Percentiles rank a stretch among this genome's conserved stretches.
Conservation (phyloP, 2,797 vertebrate genomes). For the Enteromius trimaculatus region DNA sequence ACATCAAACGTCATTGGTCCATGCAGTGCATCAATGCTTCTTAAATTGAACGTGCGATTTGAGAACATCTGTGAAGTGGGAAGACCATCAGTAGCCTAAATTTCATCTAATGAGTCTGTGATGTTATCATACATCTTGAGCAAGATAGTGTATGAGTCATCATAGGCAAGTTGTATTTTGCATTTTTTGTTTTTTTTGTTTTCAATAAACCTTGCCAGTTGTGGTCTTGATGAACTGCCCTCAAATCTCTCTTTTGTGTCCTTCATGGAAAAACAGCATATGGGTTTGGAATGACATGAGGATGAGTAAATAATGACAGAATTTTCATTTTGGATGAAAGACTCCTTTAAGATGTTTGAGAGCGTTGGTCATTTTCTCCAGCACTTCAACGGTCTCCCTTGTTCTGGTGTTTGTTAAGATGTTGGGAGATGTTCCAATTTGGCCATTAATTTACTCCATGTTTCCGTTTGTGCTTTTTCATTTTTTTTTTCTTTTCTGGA, state of each 20-base stretch:
- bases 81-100: not conserved
- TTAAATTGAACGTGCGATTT: not conserved
- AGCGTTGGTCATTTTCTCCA: conserved; percentile 8
- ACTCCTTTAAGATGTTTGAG: not conserved
- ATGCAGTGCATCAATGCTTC: not conserved
- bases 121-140: not conserved
- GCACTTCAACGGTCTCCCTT: not conserved
- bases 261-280: conserved; percentile 8
- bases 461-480: conserved; percentile 7
- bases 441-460: conserved; percentile 12
- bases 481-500: not conserved
- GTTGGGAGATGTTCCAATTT: conserved; percentile 11
- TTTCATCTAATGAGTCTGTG: not conserved
- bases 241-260: not conserved
- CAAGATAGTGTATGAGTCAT: not conserved
- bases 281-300: not conserved
- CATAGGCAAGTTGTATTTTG: not conserved
- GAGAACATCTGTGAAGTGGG: not conserved
- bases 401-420: conserved; percentile 17
- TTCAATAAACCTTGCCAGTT: not conserved
- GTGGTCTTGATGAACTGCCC: not conserved
- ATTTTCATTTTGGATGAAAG: not conserved
- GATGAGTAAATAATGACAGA: conserved; percentile 12
- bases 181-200: not conserved
- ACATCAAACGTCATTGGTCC: not conserved